Evolutionary conservation across 2,797 vertebrate species (phyloP).

Genomic region (Decapterus maruadsi): DNA sequence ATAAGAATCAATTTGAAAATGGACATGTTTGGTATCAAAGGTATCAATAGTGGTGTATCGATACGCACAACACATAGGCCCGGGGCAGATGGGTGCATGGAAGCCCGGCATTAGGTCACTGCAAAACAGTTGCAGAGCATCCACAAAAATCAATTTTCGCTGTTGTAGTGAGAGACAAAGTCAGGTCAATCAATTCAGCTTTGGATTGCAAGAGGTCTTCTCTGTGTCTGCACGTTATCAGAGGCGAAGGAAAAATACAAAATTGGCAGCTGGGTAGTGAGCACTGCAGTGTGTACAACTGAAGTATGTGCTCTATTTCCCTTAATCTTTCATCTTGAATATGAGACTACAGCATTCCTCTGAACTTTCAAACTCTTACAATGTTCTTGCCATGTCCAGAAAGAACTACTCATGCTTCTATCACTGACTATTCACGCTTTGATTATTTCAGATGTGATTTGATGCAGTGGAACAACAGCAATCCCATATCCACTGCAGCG

Average conservation of each 20-base stretch:
- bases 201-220: constrained; percentile 9
- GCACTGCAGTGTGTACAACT: neutral
- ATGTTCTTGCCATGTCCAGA: constrained; percentile 10
- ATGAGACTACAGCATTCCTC: neutral
- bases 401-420: neutral
- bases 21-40: constrained; percentile 1
- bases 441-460: constrained; percentile 26
- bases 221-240: constrained; percentile 1
- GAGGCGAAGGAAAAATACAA: constrained; percentile 3
- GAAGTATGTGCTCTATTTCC: neutral
- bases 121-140: constrained; percentile 14
- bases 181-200: constrained; percentile 11
- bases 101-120: neutral
- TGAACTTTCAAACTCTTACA: neutral
- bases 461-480: constrained; percentile 27
- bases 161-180: constrained; percentile 7
- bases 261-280: neutral
- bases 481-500: constrained; percentile 14
- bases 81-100: constrained; percentile 4
- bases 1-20: neutral
- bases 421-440: constrained; percentile 23
- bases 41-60: neutral
- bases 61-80: neutral
- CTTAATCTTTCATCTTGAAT: constrained; percentile 4
- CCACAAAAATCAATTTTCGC: constrained; percentile 7